phyloP scores from a whole-genome alignment of 1,140 invertebrate species.

The Drosophila pectinifera region DNA sequence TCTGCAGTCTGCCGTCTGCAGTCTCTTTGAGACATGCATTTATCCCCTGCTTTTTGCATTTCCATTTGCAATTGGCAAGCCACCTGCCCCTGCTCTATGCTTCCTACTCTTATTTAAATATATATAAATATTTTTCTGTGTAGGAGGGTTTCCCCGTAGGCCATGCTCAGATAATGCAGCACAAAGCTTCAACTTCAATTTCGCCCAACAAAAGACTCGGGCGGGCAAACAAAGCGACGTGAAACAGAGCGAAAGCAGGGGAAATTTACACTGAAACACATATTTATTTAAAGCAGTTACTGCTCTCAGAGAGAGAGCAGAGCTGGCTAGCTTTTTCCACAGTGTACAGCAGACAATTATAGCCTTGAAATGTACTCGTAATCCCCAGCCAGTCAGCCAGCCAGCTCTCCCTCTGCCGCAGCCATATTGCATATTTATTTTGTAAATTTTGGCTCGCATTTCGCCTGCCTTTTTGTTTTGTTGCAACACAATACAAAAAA shows the following conservation, averaged over 20 bases:
- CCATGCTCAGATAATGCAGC: conserved; percentile 61
- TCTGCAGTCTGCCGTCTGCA: not conserved
- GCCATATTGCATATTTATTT: conserved; percentile 47
- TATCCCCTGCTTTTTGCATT: conserved; percentile 8
- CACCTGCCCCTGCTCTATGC: no score
- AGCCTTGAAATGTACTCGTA: conserved; percentile 43
- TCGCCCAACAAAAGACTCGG: conserved; percentile 55
- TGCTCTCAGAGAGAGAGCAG: no score
- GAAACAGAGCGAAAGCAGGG: conserved; percentile 14
- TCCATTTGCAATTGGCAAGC: conserved; percentile 16
- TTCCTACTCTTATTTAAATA: not conserved
- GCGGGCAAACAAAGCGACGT: conserved; percentile 56
- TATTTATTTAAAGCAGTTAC: no score
- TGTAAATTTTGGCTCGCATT: conserved; percentile 17
- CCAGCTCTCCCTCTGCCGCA: conserved; percentile 9
- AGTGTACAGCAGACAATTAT: conserved; percentile 63
- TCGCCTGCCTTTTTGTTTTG: no score
- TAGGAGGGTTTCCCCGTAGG: conserved; percentile 48
- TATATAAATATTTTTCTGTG: not conserved
- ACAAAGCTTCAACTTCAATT: conserved; percentile 71
- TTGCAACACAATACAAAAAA: conserved; percentile 2
- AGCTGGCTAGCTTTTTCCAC: no score
- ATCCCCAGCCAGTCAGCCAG: conserved; percentile 4
- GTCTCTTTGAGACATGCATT: not conserved
- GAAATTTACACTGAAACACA: not conserved